These are phyloP conservation scores for Actinia tenebrosa DNA, from an alignment of 64 coral and sea anemone genomes.

Conservation along the genomic window DNA sequence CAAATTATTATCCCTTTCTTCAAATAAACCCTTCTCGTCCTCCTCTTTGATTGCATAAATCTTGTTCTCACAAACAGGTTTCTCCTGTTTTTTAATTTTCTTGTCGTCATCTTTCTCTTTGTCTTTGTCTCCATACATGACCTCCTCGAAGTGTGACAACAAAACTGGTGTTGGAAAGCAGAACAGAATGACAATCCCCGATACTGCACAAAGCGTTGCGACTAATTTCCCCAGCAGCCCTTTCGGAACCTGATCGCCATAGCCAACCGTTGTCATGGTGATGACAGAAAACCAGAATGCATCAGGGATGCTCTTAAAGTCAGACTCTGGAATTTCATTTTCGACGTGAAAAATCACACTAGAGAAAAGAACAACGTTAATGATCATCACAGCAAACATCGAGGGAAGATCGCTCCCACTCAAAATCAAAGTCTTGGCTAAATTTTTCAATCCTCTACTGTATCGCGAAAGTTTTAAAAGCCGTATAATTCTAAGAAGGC, in stretches of 20 bases:
- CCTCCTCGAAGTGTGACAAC: slow-evolving; percentile 79
- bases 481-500: slow-evolving; percentile 72
- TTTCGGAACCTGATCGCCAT: slow-evolving; percentile 72
- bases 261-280: slow-evolving; percentile 88
- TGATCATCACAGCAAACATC: slow-evolving; percentile 52
- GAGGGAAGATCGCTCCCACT: slow-evolving; percentile 74
- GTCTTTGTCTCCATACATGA: background rate
- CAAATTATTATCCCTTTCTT: background rate
- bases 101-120: background rate
- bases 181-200: slow-evolving; percentile 72
- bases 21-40: background rate
- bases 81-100: background rate
- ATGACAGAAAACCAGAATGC: slow-evolving; percentile 91
- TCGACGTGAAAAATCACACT: slow-evolving; percentile 75
- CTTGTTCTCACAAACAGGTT: background rate
- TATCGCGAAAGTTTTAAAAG: slow-evolving; percentile 89
- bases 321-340: slow-evolving; percentile 36
- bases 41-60: background rate
- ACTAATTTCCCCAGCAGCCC: slow-evolving; percentile 64
- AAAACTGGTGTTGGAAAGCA: slow-evolving; percentile 86
- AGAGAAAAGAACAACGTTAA: slow-evolving; percentile 71
- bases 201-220: slow-evolving; percentile 67
- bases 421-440: slow-evolving; percentile 62
- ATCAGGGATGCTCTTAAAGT: slow-evolving; percentile 83
- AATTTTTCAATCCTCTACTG: slow-evolving; percentile 60